Base-by-base conservation (phyloP, 2,797 vertebrate species). In the Lagocephalus sceleratus region DNA sequence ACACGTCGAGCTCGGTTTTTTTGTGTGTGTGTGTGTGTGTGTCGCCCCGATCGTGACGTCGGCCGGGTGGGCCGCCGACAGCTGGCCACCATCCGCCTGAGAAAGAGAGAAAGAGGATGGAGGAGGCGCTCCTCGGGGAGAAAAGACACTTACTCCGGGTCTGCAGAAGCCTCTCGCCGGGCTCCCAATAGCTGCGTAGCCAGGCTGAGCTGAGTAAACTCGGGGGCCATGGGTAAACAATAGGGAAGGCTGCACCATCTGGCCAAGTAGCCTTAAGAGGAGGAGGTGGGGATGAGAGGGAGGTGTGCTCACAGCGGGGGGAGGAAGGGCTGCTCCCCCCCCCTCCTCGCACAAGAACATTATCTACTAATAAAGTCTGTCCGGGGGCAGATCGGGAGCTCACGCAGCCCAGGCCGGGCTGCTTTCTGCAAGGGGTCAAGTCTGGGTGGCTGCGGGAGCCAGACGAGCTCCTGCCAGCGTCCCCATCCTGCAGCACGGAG, bases 211-310 rank as follows among this genome's bases (percentile, higher is more conserved):
- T 56, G 68, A 67, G 82, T 82, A 74, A 78, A 85, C 75, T 78
- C 68, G 51, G 70, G 72, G 62, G 62, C 82, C 78, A 73, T 81
- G 83, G 73, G 85, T 88, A 86, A 90, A 90, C 87, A 89, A 89
- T 88, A 90, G 85, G 84, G 85, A 84, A 87, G 86, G 79, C 84
- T 78, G 80, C 80, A 90, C 88, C 87, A 90, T 94, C 94, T 77
- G 94, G 93, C 77, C 92, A 84, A 87, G 92, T 92, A 65, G 82
- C 78, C 80, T 81, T 67, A 69, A 60, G 93, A 91, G 75, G 93
- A 92, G 51, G 40, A 91, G 75, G 92, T 92, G 50, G 91, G 91
- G 73, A 89, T 84, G 46, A 90, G 91, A 63, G 91, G 81, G 76
- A 91, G 90, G 0, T 88, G 93, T 76, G 90, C 92, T 92, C 12